Base-by-base conservation (phyloP, 2,888 invertebrate genomes). In the Drosophila paranaensis region DNA sequence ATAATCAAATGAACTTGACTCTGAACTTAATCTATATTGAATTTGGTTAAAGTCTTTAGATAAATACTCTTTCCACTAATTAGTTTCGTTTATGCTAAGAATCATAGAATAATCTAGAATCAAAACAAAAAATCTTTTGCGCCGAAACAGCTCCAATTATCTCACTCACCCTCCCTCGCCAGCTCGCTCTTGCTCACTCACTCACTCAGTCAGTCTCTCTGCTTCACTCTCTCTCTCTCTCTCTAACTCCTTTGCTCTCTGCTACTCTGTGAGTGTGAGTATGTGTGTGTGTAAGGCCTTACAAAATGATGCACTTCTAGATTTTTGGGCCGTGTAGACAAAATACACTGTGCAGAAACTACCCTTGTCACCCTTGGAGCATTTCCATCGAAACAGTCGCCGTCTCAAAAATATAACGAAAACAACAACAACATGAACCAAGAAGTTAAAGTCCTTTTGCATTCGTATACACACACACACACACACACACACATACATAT, bases 381-480 rank as follows among this genome's bases (percentile, higher is more conserved):
- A 71, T 85, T 86, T 89, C 89, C 86, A 88, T 82, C 79, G 80
- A 85, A 89, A 86, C 71, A 66, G 74, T 58, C 77, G 48, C 33
- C 70, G 74, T 82, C 82, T 87, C 72, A 70, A 79, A 79, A 74
- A 60, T 68, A 54, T 69, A 69, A 70, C 76, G 63, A 61, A 62
- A 56, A 10, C n/a, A 11, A 40, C 27, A 54, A 54, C 39, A 20
- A 69, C 60, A 66, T 67, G 57, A 33, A 75, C 67, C 88, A 88
- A 89, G 85, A 85, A 89, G 90, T 89, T 89, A 78, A 85, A 81
- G 90, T 89, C 88, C 90, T 89, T 89, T 78, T 71, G 67, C 73
- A 72, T 79, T 82, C 71, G 67, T 75, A 61, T 63, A 75, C 64
- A 77, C 50, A 82, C 20, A 67, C 54, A 77, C 20, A 50, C 43